Evolutionary conservation across 2,113 vertebrate species (phyloP).

Genomic region (Sebastes schlegelii): DNA sequence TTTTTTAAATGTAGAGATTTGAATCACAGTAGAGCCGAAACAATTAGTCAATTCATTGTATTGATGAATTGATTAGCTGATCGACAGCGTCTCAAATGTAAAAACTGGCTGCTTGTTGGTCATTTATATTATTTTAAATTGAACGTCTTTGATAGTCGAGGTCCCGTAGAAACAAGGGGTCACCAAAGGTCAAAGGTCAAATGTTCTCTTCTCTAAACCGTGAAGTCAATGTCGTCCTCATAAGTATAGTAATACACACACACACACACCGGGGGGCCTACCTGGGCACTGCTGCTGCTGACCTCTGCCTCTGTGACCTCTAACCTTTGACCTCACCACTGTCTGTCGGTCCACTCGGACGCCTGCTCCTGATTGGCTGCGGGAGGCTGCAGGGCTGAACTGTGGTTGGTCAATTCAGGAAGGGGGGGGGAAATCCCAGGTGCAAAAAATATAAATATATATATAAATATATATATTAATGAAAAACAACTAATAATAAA

Average conservation of each 20-base stretch:
- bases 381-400: constrained; percentile 59
- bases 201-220: not conserved
- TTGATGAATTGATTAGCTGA: not conserved
- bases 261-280: constrained; percentile 55
- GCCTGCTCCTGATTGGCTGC: constrained; percentile 72
- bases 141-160: not conserved
- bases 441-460: constrained; percentile 67
- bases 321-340: constrained; percentile 82
- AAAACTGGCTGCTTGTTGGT: not conserved
- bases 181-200: not conserved
- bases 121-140: not conserved
- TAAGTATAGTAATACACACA: constrained; percentile 60
- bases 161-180: not conserved
- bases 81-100: not conserved
- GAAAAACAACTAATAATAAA: constrained; percentile 37
- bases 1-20: too few relatives aligned
- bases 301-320: constrained; percentile 76
- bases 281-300: constrained; percentile 76
- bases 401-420: constrained; percentile 69
- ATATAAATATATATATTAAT: constrained; percentile 27
- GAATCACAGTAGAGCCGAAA: too few relatives aligned
- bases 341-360: constrained; percentile 57
- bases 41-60: not conserved
- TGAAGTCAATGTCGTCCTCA: not conserved
- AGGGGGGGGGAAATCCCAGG: constrained; percentile 70